A percentile compares a stretch with the other conserved stretches of the same genome.
phyloP scores from a whole-genome alignment of 1,140 invertebrate species.

The Zaprionus ghesquierei region DNA sequence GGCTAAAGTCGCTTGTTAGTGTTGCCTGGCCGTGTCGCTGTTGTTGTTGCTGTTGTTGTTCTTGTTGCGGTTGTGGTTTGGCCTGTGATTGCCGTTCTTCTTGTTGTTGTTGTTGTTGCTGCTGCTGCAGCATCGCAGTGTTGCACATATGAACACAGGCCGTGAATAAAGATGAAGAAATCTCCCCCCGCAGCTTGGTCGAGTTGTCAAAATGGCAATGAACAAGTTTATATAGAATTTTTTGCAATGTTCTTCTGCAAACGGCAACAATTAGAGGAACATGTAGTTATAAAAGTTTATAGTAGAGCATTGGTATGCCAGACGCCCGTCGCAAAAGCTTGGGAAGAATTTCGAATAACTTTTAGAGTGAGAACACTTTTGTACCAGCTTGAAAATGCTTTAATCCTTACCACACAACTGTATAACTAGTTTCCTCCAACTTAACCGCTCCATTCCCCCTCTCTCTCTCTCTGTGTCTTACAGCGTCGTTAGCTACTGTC shows the following conservation, averaged over 20 bases:
- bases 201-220: constrained; percentile 49
- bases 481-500: neutral
- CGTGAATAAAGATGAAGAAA: constrained; percentile 71
- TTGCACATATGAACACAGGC: constrained; percentile 48
- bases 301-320: constrained; percentile 11
- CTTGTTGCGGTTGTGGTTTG: constrained; percentile 44
- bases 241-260: constrained; percentile 18
- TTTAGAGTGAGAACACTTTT: neutral
- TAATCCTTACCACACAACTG: too few species aligned
- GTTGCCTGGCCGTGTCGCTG: constrained; percentile 46
- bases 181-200: constrained; percentile 6
- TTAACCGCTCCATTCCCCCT: too few species aligned
- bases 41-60: constrained; percentile 8
- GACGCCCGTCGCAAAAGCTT: neutral
- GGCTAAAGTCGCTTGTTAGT: constrained; percentile 80
- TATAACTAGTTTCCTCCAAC: too few species aligned
- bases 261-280: constrained; percentile 67
- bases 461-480: neutral
- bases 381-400: neutral
- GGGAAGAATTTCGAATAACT: neutral
- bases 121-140: constrained; percentile 43
- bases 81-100: constrained; percentile 34
- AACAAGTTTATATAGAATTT: constrained; percentile 48
- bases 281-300: constrained; percentile 38
- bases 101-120: constrained; percentile 49